Evolutionary conservation across 2,113 vertebrate genomes (phyloP), one percentile per base, ranked within the genome.

Genomic region (Trogon melanurus): DNA sequence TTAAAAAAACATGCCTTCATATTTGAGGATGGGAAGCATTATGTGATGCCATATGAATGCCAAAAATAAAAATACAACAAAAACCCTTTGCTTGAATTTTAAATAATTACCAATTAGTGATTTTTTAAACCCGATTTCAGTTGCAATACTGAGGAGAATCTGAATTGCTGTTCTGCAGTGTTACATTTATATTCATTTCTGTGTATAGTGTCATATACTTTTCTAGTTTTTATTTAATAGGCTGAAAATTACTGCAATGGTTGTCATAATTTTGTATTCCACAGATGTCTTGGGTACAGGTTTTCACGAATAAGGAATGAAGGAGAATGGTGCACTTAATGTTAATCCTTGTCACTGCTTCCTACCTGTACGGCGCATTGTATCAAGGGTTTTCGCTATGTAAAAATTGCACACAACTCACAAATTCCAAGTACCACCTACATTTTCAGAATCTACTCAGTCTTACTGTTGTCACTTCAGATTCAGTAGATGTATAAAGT

Each of bases 321-420:
- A n/a, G 21, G 17, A 57, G 61, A 61, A 83, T 12, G 8, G 7
- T 85, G 19, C 16, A 27, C 4, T 67, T 88, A 34, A 50, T 11
- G 36, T 50, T 79, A 82, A 79, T 17, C 4, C 10, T 44, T 85
- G 62, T 29, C 21, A 38, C 18, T 1, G 2, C 8, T 88, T 54
- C 41, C 38, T 13, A 20, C 32, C 6, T 1, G 0, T 27, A 16
- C 1, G 1, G 9, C 62, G 41, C 36, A 6, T 54, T 85, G 4
- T 57, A 4, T 88, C 36, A 47, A 48, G 34, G 60, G 19, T 89
- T 16, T 79, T 89, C 21, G 5, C 21, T 69, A 2, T 48, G 8
- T 58, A 62, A 80, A 79, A 79, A 53, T 7, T n/a, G 13, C 20
- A 25, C 15, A 47, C 4, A 79, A 47, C 23, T 67, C 3, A 5